A percentile compares a stretch with the other conserved stretches of the same genome.
Conservation (phyloP, 2,113 vertebrate genomes). For the Laticauda laticaudata region DNA sequence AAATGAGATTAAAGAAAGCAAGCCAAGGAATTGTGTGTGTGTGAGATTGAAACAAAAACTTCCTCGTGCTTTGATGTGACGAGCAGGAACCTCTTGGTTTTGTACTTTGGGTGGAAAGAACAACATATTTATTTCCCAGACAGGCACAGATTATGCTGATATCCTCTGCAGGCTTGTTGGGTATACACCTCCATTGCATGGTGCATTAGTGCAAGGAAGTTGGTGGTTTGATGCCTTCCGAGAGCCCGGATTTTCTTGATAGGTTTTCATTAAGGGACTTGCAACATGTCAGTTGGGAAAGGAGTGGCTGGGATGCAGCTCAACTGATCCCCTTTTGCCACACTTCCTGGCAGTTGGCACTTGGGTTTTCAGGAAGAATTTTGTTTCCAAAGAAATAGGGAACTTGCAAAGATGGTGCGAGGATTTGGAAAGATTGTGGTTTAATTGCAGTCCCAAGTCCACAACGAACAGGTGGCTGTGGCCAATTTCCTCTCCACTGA, state of each 20-base stretch:
- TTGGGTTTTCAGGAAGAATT: neutral
- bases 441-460: no score
- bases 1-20: neutral
- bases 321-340: neutral
- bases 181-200: neutral
- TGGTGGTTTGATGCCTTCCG: neutral
- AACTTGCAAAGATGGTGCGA: neutral
- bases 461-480: neutral
- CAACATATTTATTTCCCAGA: neutral
- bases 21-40: neutral
- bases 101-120: neutral
- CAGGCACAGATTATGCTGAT: neutral
- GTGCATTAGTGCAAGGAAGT: neutral
- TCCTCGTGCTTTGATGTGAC: neutral
- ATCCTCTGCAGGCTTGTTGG: neutral
- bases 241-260: neutral
- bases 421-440: neutral
- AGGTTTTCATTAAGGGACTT: neutral
- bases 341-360: neutral
- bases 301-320: neutral
- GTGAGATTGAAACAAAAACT: neutral
- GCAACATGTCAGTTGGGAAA: neutral
- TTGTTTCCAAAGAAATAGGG: neutral
- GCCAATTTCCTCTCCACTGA: neutral
- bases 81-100: neutral